Evolutionary conservation across 2,888 invertebrate species (phyloP).

Genomic region (Agrilus mali): DNA sequence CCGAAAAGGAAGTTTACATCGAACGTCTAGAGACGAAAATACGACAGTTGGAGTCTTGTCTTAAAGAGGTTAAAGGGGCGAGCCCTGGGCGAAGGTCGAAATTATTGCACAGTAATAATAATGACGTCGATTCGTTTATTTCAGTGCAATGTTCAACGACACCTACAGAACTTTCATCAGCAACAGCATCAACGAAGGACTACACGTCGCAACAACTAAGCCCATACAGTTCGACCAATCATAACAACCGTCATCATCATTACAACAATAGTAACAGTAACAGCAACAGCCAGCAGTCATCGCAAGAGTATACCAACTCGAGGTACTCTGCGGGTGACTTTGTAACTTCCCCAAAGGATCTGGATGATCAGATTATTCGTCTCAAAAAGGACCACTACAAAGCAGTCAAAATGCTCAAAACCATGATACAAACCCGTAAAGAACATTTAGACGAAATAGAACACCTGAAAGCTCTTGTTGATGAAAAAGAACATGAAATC

Average conservation of each 20-base stretch:
- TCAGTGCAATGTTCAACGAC: conserved; percentile 30
- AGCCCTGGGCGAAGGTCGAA: conserved; percentile 13
- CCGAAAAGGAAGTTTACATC: conserved; percentile 34
- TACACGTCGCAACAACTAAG: conserved; percentile 5
- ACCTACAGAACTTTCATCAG: conserved; percentile 26
- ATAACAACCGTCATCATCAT: no score
- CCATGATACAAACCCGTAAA: conserved; percentile 27
- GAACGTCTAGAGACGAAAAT: conserved; percentile 23
- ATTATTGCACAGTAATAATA: conserved; percentile 15
- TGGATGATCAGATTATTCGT: conserved; percentile 22
- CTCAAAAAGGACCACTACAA: conserved; percentile 31
- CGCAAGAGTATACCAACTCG: neutral
- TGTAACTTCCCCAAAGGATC: neutral
- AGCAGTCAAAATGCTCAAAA: conserved; percentile 32
- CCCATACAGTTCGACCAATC: no score
- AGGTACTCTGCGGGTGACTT: conserved; percentile 1
- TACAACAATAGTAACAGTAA: no score
- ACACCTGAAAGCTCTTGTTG: conserved; percentile 21
- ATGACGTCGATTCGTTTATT: conserved; percentile 26
- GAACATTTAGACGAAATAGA: conserved; percentile 26
- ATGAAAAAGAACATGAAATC: conserved; percentile 25
- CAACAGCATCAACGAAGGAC: conserved; percentile 3
- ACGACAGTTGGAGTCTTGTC: conserved; percentile 23
- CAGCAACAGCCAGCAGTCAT: no score
- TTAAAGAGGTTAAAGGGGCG: conserved; percentile 25